A percentile compares a stretch with the other conserved stretches of the same genome.
phyloP scores from a whole-genome alignment of 1,140 invertebrate genomes.

The Venturia canescens region DNA sequence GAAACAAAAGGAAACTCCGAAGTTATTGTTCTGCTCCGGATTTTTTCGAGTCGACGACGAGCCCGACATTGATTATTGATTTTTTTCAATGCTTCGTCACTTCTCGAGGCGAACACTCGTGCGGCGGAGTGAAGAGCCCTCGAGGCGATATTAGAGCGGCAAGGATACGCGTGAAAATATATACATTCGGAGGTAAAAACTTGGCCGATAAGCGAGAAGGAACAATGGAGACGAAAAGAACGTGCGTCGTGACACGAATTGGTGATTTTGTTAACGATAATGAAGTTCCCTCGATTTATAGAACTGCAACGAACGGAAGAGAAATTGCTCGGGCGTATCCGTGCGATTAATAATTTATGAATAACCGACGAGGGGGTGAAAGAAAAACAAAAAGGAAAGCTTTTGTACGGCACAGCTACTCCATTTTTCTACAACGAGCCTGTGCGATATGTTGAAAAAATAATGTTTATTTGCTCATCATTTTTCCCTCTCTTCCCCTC shows the following conservation, averaged over 20 bases:
- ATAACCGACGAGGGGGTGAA: not conserved
- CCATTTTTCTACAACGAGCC: not conserved
- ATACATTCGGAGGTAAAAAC: not conserved
- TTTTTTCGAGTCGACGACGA: not conserved
- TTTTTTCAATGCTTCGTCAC: constrained; percentile 4
- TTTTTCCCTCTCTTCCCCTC: not conserved
- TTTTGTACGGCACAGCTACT: not conserved
- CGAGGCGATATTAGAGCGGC: not conserved
- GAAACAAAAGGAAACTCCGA: not conserved
- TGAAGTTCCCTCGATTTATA: no score
- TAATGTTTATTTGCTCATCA: not conserved
- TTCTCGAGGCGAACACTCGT: not conserved
- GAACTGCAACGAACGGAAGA: not conserved
- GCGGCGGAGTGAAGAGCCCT: not conserved
- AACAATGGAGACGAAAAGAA: not conserved
- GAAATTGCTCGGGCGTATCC: not conserved
- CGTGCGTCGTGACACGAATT: not conserved
- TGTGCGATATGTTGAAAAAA: not conserved
- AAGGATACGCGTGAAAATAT: not conserved
- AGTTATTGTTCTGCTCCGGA: not conserved
- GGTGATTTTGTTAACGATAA: not conserved
- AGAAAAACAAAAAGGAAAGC: not conserved
- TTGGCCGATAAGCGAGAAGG: not conserved
- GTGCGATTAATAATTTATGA: not conserved
- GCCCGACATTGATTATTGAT: constrained; percentile 5